Percentiles rank a stretch among this genome's conserved stretches.
Evolutionary conservation across 2,888 invertebrate genomes (phyloP).

Genomic region (Allygus modestus): DNA sequence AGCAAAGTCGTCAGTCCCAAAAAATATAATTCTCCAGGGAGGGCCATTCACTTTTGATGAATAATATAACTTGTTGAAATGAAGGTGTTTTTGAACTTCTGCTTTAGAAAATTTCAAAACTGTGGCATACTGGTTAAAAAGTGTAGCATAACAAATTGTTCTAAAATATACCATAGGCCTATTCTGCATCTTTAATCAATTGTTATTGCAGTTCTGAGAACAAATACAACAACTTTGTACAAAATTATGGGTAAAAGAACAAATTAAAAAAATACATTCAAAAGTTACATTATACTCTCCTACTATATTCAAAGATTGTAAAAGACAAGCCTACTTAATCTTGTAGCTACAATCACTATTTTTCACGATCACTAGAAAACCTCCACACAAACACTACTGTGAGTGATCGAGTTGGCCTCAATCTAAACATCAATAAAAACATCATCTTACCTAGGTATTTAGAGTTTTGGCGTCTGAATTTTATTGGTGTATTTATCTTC

Average conservation of each 20-base stretch:
- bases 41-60: slow-evolving; percentile 70
- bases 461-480: no score
- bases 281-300: not conserved
- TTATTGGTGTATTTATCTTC: no score
- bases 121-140: slow-evolving; percentile 38
- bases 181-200: not conserved
- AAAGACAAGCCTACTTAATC: no score
- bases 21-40: slow-evolving; percentile 85
- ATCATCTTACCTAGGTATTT: no score
- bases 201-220: not conserved
- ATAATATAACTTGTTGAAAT: not conserved
- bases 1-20: slow-evolving; percentile 92
- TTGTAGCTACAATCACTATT: no score
- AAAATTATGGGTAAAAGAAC: not conserved
- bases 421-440: no score
- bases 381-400: no score
- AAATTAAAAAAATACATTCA: not conserved
- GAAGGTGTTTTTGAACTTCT: slow-evolving; percentile 8
- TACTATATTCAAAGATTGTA: no score
- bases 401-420: no score
- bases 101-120: slow-evolving; percentile 37
- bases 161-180: slow-evolving; percentile 12
- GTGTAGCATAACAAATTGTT: slow-evolving; percentile 22
- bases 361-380: no score
- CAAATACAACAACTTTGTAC: not conserved